phyloP scores from a whole-genome alignment of 2,113 vertebrate species.

The Mohoua ochrocephala region DNA sequence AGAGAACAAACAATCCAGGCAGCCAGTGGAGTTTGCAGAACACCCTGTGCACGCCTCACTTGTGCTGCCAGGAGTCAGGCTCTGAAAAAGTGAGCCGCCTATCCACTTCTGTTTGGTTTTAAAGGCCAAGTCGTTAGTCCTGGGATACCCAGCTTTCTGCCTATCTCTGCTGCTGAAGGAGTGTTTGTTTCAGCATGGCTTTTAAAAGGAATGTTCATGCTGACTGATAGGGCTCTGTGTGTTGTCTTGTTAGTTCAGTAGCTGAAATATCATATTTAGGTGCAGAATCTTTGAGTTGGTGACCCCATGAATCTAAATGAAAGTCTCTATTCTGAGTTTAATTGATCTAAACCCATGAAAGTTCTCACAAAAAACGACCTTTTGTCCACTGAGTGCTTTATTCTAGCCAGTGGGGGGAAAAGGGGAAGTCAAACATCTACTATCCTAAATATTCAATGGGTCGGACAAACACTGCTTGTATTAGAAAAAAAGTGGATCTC shows the following conservation, averaged over 20 bases:
- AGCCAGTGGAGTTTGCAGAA: neutral
- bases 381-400: neutral
- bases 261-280: neutral
- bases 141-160: fast-evolving
- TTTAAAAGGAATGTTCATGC: neutral
- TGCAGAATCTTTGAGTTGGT: neutral
- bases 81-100: neutral
- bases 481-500: neutral
- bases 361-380: neutral
- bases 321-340: neutral
- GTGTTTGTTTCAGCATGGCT: neutral
- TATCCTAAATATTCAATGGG: neutral
- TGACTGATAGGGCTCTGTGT: neutral
- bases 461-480: neutral
- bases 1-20: neutral
- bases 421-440: neutral
- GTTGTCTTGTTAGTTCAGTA: neutral
- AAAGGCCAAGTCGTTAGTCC: neutral
- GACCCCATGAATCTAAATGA: neutral
- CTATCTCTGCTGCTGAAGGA: neutral
- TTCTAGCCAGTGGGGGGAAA: neutral
- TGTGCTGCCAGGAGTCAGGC: neutral
- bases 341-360: neutral
- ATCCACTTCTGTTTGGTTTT: neutral
- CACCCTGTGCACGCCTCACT: neutral